A percentile compares a stretch with the other conserved stretches of the same genome.
phyloP scores from a whole-genome alignment of 2,797 vertebrate species.

The Ceryle rudis region DNA sequence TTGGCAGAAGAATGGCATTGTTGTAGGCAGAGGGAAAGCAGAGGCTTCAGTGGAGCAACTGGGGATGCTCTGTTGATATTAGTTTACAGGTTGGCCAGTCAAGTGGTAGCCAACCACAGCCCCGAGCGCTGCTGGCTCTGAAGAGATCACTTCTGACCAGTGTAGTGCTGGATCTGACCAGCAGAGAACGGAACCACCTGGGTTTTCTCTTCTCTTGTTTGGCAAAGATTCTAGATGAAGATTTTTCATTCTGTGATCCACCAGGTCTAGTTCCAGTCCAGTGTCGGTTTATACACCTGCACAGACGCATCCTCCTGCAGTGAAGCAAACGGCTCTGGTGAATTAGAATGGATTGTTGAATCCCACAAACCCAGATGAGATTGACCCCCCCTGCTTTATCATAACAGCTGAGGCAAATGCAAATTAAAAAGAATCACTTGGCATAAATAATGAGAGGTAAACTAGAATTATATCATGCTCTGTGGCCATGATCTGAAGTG shows the following conservation, averaged over 20 bases:
- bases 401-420: slow-evolving; percentile 53
- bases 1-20: neutral
- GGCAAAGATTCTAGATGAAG: neutral
- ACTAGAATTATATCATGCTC: slow-evolving; percentile 53
- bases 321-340: slow-evolving; percentile 10
- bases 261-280: neutral
- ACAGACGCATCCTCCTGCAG: neutral
- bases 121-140: neutral
- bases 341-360: slow-evolving; percentile 19
- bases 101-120: neutral
- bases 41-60: neutral
- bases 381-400: slow-evolving; percentile 40
- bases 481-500: slow-evolving; percentile 39
- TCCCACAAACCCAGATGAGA: slow-evolving; percentile 11
- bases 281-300: slow-evolving; percentile 7
- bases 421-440: slow-evolving; percentile 52
- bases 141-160: neutral
- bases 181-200: neutral
- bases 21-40: neutral
- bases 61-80: rapidly evolving
- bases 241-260: neutral
- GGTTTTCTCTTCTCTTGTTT: neutral
- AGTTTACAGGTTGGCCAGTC: neutral
- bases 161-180: neutral
- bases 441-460: slow-evolving; percentile 73